Evolutionary conservation across 2,797 vertebrate genomes (phyloP), one percentile per base, ranked within the genome.

Genomic region (Muraenolepis orangiensis): DNA sequence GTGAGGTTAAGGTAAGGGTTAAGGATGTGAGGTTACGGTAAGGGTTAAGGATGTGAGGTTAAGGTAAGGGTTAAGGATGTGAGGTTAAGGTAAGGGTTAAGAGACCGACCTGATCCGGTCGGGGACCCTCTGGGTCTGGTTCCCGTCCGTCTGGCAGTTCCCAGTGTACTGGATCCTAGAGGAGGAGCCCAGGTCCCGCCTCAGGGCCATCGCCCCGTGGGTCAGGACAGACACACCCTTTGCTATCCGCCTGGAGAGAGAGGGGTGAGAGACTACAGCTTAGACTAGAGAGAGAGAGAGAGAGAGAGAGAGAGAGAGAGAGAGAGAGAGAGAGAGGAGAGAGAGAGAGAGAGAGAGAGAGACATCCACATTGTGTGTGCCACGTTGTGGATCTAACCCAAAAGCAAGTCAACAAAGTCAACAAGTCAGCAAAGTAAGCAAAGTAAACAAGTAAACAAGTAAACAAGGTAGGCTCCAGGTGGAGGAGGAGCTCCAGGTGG

Each of bases 161-260:
- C 93, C 93, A 0, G 93, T 93, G 29, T 97, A 95, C 87, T 96
- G 94, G 0, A 95, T 93, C 66, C 95, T 88, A 74, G 91, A 87
- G 70, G 79, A 67, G 77, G 91, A 89, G 13, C 95, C 95, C 16
- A 93, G 95, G 89, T 97, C 96, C 29, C 94, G 87, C 69, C 95
- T 89, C 75, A 97, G 88, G 14, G 96, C 96, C 92, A 96, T 95
- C 23, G 96, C 96, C 0, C 96, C 97, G 13, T 95, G 96, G 80
- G 96, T 96, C 78, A 98, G 94, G 26, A 98, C 95, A 0, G 95
- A 96, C 34, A 98, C 97, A 0, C 97, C 97, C 79, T 96, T 96
- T 42, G 90, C 95, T 18, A 98, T 95, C 0, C 97, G 92, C 76
- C 91, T 93, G 86, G 13, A 46, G 40, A 46, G 30, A 83, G 40